A percentile compares a stretch with the other conserved stretches of the same genome.
Evolutionary conservation across 1,140 invertebrate species (phyloP).

Genomic region (Thaumetopoea pityocampa): DNA sequence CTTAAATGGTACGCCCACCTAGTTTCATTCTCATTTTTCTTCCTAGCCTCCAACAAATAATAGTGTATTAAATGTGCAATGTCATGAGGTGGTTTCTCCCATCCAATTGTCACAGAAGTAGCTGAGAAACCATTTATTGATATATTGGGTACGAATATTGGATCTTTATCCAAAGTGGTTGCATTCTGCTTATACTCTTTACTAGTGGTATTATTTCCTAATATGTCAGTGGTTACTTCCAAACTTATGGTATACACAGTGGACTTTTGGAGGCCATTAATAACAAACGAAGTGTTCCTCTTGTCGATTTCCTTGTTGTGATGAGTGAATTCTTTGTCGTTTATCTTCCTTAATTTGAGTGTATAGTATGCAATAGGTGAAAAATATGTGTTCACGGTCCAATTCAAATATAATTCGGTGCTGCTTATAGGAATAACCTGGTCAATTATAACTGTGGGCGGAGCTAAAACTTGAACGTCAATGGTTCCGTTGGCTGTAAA

Average conservation of each 20-base stretch:
- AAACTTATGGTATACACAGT: conserved; percentile 78
- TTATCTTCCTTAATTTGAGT: conserved; percentile 76
- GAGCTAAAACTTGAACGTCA: conserved; percentile 80
- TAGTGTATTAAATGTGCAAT: conserved; percentile 85
- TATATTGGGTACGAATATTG: conserved; percentile 85
- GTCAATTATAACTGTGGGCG: conserved; percentile 83
- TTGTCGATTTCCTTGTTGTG: conserved; percentile 72
- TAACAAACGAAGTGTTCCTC: conserved; percentile 79
- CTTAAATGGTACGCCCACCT: conserved; percentile 80
- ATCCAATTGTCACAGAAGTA: conserved; percentile 86
- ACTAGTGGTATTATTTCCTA: conserved; percentile 61
- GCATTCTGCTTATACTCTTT: conserved; percentile 74
- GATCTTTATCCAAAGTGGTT: conserved; percentile 82
- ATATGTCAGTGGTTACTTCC: conserved; percentile 67
- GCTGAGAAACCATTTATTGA: conserved; percentile 86
- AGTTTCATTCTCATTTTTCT: conserved; percentile 76
- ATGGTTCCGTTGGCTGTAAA: conserved; percentile 37
- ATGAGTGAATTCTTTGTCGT: not conserved
- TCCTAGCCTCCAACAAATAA: conserved; percentile 81
- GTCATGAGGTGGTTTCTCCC: conserved; percentile 80
- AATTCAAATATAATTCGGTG: conserved; percentile 86
- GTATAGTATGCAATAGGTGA: conserved; percentile 81
- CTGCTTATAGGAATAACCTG: conserved; percentile 85
- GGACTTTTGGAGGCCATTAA: conserved; percentile 78
- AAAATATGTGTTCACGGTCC: conserved; percentile 88